Evolutionary conservation across 2,797 vertebrate genomes (phyloP).

Genomic region (Uromys caudimaculatus): DNA sequence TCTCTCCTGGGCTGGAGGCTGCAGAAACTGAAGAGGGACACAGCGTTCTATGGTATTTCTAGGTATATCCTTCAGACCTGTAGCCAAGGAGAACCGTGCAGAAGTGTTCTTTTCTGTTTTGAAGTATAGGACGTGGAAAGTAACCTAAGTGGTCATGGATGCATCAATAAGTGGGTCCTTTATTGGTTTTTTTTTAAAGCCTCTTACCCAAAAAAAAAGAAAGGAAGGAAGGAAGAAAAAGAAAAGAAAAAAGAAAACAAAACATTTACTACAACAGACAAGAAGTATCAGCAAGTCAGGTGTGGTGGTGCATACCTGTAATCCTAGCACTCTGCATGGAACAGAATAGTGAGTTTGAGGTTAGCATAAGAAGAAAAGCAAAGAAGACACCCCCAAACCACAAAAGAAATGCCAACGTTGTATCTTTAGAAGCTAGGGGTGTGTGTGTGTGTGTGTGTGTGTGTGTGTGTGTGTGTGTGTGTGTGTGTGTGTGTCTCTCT

Average conservation of each 20-base stretch:
- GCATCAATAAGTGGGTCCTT: not conserved
- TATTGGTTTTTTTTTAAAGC: not conserved
- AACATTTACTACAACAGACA: not conserved
- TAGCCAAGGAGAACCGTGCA: not conserved
- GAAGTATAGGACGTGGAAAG: not conserved
- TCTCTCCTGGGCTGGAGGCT: not conserved
- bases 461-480: not conserved
- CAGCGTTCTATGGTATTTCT: not conserved
- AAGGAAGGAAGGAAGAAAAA: no score
- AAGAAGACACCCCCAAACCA: not conserved
- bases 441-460: no score
- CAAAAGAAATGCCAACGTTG: not conserved
- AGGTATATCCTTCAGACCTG: not conserved
- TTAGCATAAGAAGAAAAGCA: not conserved
- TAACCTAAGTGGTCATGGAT: not conserved
- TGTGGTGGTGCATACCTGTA: not conserved
- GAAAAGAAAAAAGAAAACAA: not conserved
- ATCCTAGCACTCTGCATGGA: not conserved
- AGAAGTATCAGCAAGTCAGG: not conserved
- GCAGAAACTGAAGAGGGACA: not conserved
- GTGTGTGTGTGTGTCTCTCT: not conserved
- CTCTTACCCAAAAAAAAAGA: not conserved
- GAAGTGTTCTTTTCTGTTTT: constrained; percentile 13
- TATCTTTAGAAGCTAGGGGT: not conserved
- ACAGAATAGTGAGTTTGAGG: not conserved